phyloP scores from a whole-genome alignment of 2,797 vertebrate genomes.

The Oreochromis grahami region DNA sequence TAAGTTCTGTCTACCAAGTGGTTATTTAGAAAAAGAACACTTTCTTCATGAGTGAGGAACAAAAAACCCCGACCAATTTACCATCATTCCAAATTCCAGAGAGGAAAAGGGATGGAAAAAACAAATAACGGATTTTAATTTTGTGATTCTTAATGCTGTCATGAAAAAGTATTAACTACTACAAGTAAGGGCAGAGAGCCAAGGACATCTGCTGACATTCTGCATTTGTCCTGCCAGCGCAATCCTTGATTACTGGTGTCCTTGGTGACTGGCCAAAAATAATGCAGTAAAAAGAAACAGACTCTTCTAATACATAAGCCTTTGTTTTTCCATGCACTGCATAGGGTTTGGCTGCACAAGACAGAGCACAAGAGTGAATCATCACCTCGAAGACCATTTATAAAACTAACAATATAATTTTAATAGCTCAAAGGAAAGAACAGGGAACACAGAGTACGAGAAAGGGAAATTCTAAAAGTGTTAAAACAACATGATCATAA shows the following conservation, averaged over 20 bases:
- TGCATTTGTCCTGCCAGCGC: neutral
- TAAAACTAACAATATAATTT: constrained; percentile 35
- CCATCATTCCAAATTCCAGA: neutral
- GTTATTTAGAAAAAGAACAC: neutral
- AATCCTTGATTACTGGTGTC: constrained; percentile 16
- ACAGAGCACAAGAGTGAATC: constrained; percentile 37
- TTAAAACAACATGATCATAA: neutral
- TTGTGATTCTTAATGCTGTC: neutral
- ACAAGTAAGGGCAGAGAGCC: neutral
- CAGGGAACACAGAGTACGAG: neutral
- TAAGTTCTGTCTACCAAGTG: neutral
- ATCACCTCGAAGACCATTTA: constrained; percentile 23
- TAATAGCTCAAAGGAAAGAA: constrained; percentile 13
- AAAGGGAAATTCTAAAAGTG: constrained; percentile 12
- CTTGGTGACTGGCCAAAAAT: constrained; percentile 10
- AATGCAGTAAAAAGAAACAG: constrained; percentile 10
- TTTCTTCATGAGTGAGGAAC: neutral
- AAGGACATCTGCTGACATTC: neutral
- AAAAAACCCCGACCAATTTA: neutral
- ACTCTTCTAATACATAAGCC: constrained; percentile 11
- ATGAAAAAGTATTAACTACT: neutral
- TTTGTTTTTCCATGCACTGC: constrained; percentile 21
- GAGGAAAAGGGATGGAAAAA: neutral
- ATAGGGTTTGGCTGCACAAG: constrained; percentile 26
- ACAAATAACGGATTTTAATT: neutral